These are phyloP conservation scores for Murina feae DNA, from an alignment of 2,113 vertebrate genomes.

Conservation along the genomic window DNA sequence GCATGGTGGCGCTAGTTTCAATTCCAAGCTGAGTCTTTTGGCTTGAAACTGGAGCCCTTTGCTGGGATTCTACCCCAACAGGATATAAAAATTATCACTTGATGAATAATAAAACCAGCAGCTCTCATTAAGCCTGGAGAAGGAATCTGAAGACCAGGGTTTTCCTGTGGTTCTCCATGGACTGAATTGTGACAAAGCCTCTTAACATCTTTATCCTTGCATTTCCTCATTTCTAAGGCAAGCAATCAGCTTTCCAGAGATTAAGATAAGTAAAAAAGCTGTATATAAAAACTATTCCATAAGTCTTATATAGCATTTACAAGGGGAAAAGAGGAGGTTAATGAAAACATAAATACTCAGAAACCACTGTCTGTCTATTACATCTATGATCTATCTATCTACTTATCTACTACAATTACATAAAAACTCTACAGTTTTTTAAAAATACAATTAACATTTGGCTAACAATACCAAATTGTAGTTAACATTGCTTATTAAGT, in stretches of 20 bases:
- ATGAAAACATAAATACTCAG: neutral
- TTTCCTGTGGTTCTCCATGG: neutral
- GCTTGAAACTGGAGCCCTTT: neutral
- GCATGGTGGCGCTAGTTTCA: neutral
- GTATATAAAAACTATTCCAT: neutral
- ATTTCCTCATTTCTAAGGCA: neutral
- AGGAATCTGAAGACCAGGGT: neutral
- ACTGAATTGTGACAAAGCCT: neutral
- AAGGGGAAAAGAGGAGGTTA: neutral
- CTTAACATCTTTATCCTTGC: neutral
- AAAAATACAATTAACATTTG: neutral
- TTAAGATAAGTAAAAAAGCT: neutral
- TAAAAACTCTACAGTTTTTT: neutral
- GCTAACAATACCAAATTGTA: neutral
- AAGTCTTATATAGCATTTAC: neutral
- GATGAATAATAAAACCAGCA: neutral
- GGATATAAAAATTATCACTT: neutral
- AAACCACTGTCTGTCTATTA: neutral
- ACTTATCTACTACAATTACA: neutral
- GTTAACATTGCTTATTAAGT: neutral
- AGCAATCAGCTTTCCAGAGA: neutral
- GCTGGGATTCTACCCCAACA: neutral
- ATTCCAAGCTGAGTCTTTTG: neutral
- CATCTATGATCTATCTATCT: neutral
- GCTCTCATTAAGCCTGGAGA: neutral